A percentile compares a stretch with the other conserved stretches of the same genome.
Conservation (phyloP, 2,888 invertebrate species). For the Metopia argyrocephala region DNA sequence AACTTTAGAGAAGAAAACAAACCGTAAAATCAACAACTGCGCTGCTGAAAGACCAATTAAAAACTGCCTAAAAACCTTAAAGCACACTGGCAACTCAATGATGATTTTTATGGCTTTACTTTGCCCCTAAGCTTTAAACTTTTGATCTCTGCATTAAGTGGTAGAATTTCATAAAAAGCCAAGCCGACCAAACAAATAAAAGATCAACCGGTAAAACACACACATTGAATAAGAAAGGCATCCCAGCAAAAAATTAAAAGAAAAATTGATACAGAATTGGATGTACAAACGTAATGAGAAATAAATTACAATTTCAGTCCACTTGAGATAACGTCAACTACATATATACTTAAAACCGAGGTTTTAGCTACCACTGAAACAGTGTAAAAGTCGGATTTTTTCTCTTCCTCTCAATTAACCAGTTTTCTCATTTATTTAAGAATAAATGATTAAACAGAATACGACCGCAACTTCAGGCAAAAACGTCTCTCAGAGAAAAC, state of each 20-base stretch:
- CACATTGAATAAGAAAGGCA: neutral
- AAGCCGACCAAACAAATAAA: conserved; percentile 6
- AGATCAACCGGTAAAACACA: neutral
- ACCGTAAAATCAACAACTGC: conserved; percentile 15
- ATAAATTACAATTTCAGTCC: too few relatives aligned
- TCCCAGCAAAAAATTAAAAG: neutral
- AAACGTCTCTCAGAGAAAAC: too few relatives aligned
- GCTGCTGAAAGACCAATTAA: conserved; percentile 47
- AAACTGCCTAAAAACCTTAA: conserved; percentile 12
- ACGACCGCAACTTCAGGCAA: too few relatives aligned
- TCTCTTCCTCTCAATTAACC: too few relatives aligned
- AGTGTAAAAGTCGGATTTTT: too few relatives aligned
- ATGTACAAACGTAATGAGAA: too few relatives aligned
- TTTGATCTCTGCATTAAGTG: conserved; percentile 37
- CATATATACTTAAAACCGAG: too few relatives aligned
- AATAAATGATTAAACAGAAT: too few relatives aligned
- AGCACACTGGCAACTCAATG: neutral
- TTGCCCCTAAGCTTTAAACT: conserved; percentile 42
- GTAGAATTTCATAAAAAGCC: conserved; percentile 13
- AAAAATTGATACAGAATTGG: neutral
- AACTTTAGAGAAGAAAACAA: neutral
- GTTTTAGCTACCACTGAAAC: too few relatives aligned
- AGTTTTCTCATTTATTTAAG: too few relatives aligned
- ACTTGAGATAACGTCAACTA: too few relatives aligned
- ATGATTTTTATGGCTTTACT: neutral